Base-by-base conservation (phyloP, 2,888 invertebrate genomes). In the Drosophila incognita region DNA sequence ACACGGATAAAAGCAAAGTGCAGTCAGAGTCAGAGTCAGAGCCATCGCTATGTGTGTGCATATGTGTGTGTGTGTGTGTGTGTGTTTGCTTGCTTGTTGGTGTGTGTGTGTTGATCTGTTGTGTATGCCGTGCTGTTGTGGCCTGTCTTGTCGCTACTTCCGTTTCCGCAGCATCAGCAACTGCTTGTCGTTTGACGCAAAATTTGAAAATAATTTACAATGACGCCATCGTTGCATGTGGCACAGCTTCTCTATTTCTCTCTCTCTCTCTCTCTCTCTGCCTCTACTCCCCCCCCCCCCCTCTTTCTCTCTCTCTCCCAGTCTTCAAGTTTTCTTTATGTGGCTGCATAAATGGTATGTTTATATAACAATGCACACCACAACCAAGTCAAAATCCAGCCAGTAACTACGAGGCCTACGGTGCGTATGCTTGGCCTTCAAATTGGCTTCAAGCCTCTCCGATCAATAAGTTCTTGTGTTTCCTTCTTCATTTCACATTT, bases 391-490 rank as follows among this genome's bases (percentile, higher is more conserved):
- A 36, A 54, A 54, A 54, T 7, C n/a, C 54, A 54, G 51, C 29
- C 15, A 29, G 40, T 40, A 38, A 21, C 27, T 29, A 13, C 58
- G 49, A n/a, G 64, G 74, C 77, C 52, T 63, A 81, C 58, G 64
- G 80, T 84, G 84, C 89, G 87, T 84, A 74, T 87, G 77, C 87
- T 84, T 85, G 85, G 80, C 85, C 85, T 85, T 85, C 88, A 74
- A 81, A 82, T 87, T 87, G 78, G 89, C 82, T 83, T 80, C 66
- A 60, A 84, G 82, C 82, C 64, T 66, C 61, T 74, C 35, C 58
- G 77, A 85, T 85, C 85, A 85, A 85, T 85, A 85, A 89, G 70
- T 78, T 79, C 82, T 74, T 81, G 68, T 78, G 68, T 77, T 79
- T 70, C 62, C 68, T 68, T 70, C 68, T 78, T 79, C 52, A 65